These are phyloP conservation scores for Platysteira castanea DNA, from an alignment of 2,113 vertebrate genomes.

Conservation along the genomic window DNA sequence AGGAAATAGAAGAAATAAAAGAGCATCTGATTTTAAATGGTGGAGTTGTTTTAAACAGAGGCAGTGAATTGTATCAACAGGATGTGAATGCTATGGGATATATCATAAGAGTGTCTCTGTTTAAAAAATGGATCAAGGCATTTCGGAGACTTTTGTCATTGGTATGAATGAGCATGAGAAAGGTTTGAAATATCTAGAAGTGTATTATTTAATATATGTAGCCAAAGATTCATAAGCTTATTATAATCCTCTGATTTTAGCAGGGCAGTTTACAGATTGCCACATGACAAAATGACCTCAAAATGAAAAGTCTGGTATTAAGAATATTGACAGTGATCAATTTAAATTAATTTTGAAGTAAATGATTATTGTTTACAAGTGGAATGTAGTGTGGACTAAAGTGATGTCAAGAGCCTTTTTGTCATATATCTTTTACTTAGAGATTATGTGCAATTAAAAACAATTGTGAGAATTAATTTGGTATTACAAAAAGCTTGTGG, in stretches of 20 bases:
- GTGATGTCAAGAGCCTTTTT: not conserved
- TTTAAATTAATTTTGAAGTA: not conserved
- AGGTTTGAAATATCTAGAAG: constrained; percentile 8
- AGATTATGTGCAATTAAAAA: not conserved
- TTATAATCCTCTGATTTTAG: constrained; percentile 24
- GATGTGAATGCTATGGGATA: not conserved
- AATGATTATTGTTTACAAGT: not conserved
- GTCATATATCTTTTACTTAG: not conserved
- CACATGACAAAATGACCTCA: not conserved
- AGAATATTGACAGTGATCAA: not conserved
- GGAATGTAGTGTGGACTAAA: not conserved
- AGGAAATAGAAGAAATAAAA: not conserved
- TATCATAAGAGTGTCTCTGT: not conserved
- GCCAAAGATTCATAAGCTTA: not conserved
- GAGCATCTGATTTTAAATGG: not conserved
- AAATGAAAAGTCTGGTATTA: not conserved
- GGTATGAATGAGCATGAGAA: not conserved
- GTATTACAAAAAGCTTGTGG: not conserved
- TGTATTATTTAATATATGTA: not conserved
- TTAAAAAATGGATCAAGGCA: not conserved
- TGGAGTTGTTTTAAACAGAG: not conserved
- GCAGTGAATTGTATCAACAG: not conserved
- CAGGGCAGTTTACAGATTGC: not conserved
- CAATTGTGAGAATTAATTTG: not conserved
- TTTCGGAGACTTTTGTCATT: not conserved